Base-by-base conservation (phyloP, 2,797 vertebrate genomes). In the Microtus californicus region DNA sequence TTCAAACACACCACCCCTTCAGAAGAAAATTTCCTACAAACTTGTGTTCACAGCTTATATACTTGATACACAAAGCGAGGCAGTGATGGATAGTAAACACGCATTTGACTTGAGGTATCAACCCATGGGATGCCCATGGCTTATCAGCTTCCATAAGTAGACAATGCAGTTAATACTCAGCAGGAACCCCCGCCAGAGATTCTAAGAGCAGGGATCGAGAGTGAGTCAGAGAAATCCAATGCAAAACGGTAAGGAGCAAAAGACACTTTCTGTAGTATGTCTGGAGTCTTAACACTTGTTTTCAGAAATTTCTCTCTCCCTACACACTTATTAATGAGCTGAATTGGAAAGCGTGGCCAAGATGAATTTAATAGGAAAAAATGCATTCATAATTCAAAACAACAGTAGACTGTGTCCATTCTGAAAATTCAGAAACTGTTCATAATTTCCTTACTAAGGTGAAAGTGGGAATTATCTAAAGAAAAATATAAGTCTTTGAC, bases 11-110 rank as follows among this genome's bases (percentile, higher is more conserved):
- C 63, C 40, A 71, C 23, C 15, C 67, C 92, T 95, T 45, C n/a
- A 91, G 43, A 82, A 88, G 94, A 94, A 27, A 86, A 1, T 4
- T 88, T 73, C 61, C 54, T 90, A 91, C 34, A 93, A 65, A 86
- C 61, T 59, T 91, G 37, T 89, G 15, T 87, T 94, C 73, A 93
- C 93, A 94, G 96, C 81, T 95, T 97, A 90, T 92, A 19, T 51
- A 69, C 65, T 80, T 96, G 96, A 89, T 76, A 82, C 13, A 90
- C 31, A 92, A 40, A 54, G 45, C 21, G 12, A 94, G 56, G 88
- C 27, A 77, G 80, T n/a, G 86, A 48, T 74, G 43, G 37, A 83
- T 10, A 89, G 90, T 79, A 96, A 96, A 97, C 85, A 77, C 8
- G 5, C 17, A 63, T 87, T 88, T 86, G 63, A 86, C 56, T 85